Evolutionary conservation across 2,888 invertebrate genomes (phyloP).

Genomic region (Automeris io): DNA sequence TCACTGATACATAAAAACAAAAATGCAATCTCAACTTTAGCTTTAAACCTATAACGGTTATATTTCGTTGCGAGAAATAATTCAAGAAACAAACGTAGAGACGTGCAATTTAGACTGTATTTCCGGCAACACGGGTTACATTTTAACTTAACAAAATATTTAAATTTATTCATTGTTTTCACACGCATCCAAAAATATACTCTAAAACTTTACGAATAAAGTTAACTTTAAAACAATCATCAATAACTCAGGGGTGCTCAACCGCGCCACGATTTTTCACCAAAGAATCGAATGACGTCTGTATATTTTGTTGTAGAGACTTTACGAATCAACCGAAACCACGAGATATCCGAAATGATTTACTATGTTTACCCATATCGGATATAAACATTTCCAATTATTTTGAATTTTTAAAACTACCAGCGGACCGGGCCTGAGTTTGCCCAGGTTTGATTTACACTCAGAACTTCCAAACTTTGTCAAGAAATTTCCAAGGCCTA

Average conservation of each 20-base stretch:
- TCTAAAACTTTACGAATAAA: conserved; percentile 25
- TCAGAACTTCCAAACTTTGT: no score
- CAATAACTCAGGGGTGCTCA: conserved; percentile 50
- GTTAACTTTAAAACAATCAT: conserved; percentile 17
- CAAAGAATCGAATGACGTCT: conserved; percentile 66
- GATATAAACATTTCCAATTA: no score
- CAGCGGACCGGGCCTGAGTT: no score
- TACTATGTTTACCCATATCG: no score
- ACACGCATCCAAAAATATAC: conserved; percentile 39
- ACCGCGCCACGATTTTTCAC: conserved; percentile 66
- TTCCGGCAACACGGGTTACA: conserved; percentile 75
- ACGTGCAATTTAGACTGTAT: conserved; percentile 75
- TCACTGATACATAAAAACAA: conserved; percentile 20
- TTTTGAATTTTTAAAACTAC: no score
- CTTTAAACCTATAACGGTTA: conserved; percentile 29
- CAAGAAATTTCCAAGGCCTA: no score
- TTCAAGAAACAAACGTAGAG: conserved; percentile 66
- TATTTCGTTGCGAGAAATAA: conserved; percentile 28
- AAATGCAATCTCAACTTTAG: conserved; percentile 33
- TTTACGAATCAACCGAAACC: no score
- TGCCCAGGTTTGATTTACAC: no score
- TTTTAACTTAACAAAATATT: conserved; percentile 76
- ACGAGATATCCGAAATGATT: no score
- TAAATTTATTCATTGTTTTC: conserved; percentile 61
- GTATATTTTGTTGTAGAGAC: conserved; percentile 76